Evolutionary conservation across 2,797 vertebrate genomes (phyloP).

Genomic region (Mycteria americana): DNA sequence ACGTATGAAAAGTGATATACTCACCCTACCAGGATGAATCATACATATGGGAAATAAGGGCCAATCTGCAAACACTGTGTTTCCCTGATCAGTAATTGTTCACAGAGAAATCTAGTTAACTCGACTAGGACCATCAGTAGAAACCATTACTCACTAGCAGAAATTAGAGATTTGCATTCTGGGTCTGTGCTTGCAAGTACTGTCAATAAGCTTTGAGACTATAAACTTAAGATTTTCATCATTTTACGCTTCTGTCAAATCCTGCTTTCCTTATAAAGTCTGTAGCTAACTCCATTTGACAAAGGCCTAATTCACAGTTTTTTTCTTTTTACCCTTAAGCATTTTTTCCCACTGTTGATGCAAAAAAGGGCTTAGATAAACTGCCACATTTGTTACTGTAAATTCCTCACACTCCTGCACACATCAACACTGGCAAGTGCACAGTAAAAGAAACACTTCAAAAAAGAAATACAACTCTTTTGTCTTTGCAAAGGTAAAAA

Average conservation of each 20-base stretch:
- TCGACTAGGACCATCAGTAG: background rate
- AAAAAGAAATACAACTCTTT: background rate
- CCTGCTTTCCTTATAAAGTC: background rate
- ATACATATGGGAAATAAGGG: background rate
- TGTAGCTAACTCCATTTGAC: conserved; percentile 11
- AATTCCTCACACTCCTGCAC: background rate
- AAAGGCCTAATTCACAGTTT: conserved; percentile 22
- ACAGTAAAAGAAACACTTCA: background rate
- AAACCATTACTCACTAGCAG: background rate
- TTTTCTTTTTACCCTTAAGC: background rate
- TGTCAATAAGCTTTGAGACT: background rate
- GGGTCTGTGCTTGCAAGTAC: background rate
- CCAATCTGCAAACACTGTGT: background rate
- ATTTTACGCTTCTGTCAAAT: conserved; percentile 22
- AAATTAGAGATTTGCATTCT: background rate
- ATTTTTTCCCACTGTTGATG: background rate
- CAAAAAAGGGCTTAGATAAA: background rate
- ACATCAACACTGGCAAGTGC: background rate
- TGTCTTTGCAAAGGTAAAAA: background rate
- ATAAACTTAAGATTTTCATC: background rate
- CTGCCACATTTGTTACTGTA: background rate
- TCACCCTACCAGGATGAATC: background rate
- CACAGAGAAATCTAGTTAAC: background rate
- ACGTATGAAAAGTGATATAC: background rate
- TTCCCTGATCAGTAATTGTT: background rate